These are phyloP conservation scores for Trinorchestia longiramus DNA, from an alignment of 1,140 invertebrate species.

Conservation along the genomic window DNA sequence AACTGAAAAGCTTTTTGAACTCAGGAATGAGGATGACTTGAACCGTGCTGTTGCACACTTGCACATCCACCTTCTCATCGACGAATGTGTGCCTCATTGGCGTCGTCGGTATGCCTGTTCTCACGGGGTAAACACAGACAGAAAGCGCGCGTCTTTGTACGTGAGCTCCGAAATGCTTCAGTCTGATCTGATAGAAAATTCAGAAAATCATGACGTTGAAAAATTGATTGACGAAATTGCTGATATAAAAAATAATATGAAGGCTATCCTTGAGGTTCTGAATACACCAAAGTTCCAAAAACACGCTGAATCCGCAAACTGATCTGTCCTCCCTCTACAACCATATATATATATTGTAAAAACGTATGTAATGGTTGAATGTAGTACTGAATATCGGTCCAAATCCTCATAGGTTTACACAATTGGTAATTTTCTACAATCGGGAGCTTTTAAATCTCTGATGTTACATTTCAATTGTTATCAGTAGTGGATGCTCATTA, in stretches of 20 bases:
- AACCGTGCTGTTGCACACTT: not conserved
- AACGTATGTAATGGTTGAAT: not conserved
- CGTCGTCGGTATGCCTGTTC: not conserved
- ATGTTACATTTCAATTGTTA: too few relatives aligned
- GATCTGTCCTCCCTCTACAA: not conserved
- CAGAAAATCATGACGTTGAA: not conserved
- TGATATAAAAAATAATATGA: not conserved
- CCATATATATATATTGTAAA: not conserved
- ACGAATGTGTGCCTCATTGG: constrained; percentile 3
- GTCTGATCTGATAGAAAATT: not conserved
- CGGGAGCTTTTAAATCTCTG: too few relatives aligned
- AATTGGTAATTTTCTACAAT: too few relatives aligned
- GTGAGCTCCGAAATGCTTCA: constrained; percentile 4
- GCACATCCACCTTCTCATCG: constrained; percentile 34
- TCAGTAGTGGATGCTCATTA: too few relatives aligned
- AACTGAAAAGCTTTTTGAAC: not conserved
- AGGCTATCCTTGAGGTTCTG: not conserved
- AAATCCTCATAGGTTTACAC: too few relatives aligned
- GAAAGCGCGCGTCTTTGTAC: not conserved
- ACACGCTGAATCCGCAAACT: not conserved
- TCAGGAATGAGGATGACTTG: constrained; percentile 4
- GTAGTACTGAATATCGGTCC: too few relatives aligned
- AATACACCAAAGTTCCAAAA: not conserved
- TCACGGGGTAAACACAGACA: not conserved
- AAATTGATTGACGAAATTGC: not conserved